Base-by-base conservation (phyloP, 2,113 vertebrate genomes). In the Hoplias malabaricus region DNA sequence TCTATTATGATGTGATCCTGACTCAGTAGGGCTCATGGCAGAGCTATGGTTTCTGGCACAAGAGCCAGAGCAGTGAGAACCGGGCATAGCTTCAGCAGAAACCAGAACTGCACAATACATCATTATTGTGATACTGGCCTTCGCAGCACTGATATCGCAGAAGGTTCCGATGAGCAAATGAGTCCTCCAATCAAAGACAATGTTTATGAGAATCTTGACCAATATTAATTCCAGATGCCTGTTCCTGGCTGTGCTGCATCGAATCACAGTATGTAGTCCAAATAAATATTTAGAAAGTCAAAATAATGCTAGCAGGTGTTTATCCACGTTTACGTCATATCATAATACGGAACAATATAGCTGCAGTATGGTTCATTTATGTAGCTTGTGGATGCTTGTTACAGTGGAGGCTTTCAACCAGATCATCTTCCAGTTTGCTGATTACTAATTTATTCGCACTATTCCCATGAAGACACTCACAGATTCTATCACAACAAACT, bases 1-100 rank as follows among this genome's bases (percentile, higher is more conserved):
- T 78, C 70, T 69, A 75, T 75, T 66, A 66, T 12, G 33, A 81
- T 76, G 61, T 72, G 59, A 63, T 66, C 74, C 69, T 38, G 67
- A 66, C 21, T 76, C 65, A 53, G 66, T 57, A 76, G 36, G 23
- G 25, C 74, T 46, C 56, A 42, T 16, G 61, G 29, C 78, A 59
- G n/a, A 38, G 53, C 65, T 21, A 69, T n/a, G 56, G 61, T 74
- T 73, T 63, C 46, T 62, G 21, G 57, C 70, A 46, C 25, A 61
- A 38, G n/a, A 31, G 29, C 12, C 23, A 38, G 48, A 43, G 19
- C 9, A 36, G 59, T 10, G 19, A 63, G 34, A 34, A 33, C 33
- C 21, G 31, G n/a, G 73, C 72, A 36, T 36, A 34, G 31, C 19
- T 1, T 3, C 7, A 63, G 29, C 4, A 27, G 27, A 10, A 43